These are phyloP conservation scores for Semicossyphus pulcher DNA, from an alignment of 2,113 vertebrate genomes.

Conservation along the genomic window DNA sequence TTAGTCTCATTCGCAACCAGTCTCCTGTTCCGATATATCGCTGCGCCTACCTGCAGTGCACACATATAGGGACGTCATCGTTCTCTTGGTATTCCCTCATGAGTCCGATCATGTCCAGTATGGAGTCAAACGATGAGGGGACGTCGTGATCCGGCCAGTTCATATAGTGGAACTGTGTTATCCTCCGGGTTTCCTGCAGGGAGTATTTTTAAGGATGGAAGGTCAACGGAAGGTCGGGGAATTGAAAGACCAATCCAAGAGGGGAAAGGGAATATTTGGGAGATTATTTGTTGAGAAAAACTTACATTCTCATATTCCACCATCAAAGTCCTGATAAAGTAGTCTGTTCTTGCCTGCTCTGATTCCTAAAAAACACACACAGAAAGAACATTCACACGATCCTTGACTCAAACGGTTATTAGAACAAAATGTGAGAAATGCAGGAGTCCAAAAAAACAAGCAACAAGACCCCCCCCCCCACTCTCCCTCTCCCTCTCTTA, in stretches of 20 bases:
- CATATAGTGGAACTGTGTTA: constrained; percentile 98
- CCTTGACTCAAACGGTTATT: neutral
- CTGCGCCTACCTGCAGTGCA: constrained; percentile 99
- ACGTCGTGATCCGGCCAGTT: constrained; percentile 99
- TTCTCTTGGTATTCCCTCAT: constrained; percentile 97
- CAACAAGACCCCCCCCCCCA: neutral
- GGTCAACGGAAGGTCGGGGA: neutral
- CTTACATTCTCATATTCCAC: constrained; percentile 95
- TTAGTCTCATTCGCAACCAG: no score
- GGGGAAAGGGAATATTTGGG: neutral
- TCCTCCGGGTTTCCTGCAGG: constrained; percentile 89
- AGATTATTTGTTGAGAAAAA: constrained; percentile 38
- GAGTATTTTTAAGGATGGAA: neutral
- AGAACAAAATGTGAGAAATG: constrained; percentile 47
- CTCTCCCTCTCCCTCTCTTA: no score
- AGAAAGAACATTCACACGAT: constrained; percentile 6
- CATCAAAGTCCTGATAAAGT: constrained; percentile 91
- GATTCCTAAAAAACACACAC: constrained; percentile 86
- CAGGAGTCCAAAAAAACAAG: neutral
- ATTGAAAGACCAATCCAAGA: neutral
- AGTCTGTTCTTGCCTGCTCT: constrained; percentile 93
- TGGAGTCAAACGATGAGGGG: constrained; percentile 97
- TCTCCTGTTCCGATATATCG: no score
- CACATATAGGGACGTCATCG: constrained; percentile 95
- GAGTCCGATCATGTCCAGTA: constrained; percentile 97